phyloP scores from a whole-genome alignment of 2,113 vertebrate genomes.

The Romanogobio albipinnatus region DNA sequence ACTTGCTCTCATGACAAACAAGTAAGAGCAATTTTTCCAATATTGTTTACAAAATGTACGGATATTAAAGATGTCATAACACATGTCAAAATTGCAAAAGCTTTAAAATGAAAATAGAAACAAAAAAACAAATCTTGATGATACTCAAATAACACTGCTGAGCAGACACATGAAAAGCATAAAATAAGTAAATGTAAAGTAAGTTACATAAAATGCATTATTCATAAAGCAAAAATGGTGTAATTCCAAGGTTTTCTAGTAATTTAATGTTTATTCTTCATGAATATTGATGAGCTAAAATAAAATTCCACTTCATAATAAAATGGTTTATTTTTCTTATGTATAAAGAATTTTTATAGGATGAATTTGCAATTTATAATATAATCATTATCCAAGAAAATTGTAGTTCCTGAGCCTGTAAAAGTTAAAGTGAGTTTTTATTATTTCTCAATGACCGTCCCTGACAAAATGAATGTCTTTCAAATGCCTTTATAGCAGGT shows the following conservation, averaged over 20 bases:
- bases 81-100: background rate
- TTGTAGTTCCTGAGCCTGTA: background rate
- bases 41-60: background rate
- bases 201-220: background rate
- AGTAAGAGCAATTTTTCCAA: background rate
- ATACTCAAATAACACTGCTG: background rate
- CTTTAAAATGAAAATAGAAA: background rate
- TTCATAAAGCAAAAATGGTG: background rate
- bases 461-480: background rate
- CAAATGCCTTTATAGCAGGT: background rate
- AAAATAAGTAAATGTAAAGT: background rate
- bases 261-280: background rate
- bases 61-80: background rate
- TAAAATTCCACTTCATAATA: background rate
- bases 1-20: background rate
- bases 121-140: background rate
- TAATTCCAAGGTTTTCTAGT: background rate
- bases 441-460: background rate
- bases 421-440: background rate
- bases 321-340: background rate
- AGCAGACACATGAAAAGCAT: background rate
- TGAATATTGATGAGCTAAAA: background rate
- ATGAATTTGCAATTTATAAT: background rate
- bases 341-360: background rate
- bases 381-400: background rate